Conservation (phyloP, 2,888 invertebrate genomes). For the Platycheirus albimanus region DNA sequence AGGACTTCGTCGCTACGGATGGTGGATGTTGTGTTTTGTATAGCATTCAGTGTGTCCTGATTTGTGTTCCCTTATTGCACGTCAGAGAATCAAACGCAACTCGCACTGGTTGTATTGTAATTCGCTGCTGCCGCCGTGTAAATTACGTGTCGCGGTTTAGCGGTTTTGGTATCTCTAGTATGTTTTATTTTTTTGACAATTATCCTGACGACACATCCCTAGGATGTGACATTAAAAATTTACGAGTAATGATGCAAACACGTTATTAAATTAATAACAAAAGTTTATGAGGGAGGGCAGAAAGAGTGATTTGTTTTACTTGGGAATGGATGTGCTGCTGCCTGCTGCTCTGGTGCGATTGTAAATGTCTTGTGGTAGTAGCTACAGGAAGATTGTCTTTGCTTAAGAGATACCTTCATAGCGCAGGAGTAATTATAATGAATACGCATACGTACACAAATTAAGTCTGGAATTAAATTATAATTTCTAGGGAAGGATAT, state of each 20-base stretch:
- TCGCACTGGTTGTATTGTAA: constrained; percentile 19
- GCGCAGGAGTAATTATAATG: constrained; percentile 8
- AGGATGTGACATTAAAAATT: constrained; percentile 35
- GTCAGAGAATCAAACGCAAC: constrained; percentile 8
- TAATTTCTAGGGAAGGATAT: too few species aligned
- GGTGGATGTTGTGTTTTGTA: background rate
- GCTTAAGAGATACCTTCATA: too few species aligned
- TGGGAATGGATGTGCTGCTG: background rate
- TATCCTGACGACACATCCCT: constrained; percentile 31
- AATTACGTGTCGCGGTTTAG: constrained; percentile 38
- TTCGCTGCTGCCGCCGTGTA: constrained; percentile 23
- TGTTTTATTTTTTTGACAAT: constrained; percentile 14
- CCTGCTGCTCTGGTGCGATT: background rate
- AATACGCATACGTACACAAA: background rate
- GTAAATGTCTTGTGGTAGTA: background rate
- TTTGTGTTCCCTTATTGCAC: constrained; percentile 22
- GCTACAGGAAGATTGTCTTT: background rate
- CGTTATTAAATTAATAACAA: constrained; percentile 63
- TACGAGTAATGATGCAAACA: constrained; percentile 37
- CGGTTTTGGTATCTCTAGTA: constrained; percentile 8
- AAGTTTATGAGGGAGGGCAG: background rate
- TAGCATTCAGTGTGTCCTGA: too few species aligned
- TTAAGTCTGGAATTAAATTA: background rate
- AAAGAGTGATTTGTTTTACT: too few species aligned
- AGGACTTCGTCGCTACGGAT: constrained; percentile 47